Evolutionary conservation across 2,797 vertebrate genomes (phyloP), one percentile per base, ranked within the genome.

Genomic region (Hippoglossus hippoglossus): DNA sequence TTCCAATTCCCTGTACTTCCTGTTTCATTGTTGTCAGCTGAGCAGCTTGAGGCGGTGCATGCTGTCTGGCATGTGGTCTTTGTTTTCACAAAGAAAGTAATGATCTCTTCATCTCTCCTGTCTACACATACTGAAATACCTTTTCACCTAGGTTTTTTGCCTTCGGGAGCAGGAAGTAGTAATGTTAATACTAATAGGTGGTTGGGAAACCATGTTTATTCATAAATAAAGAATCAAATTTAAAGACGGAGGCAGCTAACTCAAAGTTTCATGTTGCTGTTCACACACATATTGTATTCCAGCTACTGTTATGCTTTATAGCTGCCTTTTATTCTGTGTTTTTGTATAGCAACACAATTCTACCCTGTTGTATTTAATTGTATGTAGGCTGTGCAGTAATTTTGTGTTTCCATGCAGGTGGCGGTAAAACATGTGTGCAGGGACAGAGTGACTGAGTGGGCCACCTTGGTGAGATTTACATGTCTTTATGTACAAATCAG

Each of bases 381-480:
- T 24, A 22, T 39, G 6, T 1, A n/a, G 15, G 4, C 18, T 57
- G 8, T 57, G 0, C 67, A 26, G 47, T 74, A 31, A 31, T 70
- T 49, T 56, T 66, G 10, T 61, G 22, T 82, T 65, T 46, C 12
- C 6, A 3, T 75, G 19, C 80, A 98, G 96, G 96, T 97, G 67
- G 96, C 96, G 0, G 94, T 97, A 75, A 97, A 97, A 77, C 96
- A 97, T 86, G 96, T 97, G 76, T 91, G 95, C 61, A 96, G 94
- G 84, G 96, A 97, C 71, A 86, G 95, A 60, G 96, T 97, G 50
- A 96, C 95, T 0, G 96, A 97, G 75, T 97, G 96, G 96, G 94
- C 94, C 53, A 93, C 95, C 5, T 81, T 96, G 68, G 96, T 97
- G 82, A 96, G 96, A 92, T 61, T 56, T 9, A 24, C 12, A 19